These are phyloP conservation scores for Spizaetus ornatus DNA, from an alignment of 2,113 vertebrate species.

Conservation along the genomic window DNA sequence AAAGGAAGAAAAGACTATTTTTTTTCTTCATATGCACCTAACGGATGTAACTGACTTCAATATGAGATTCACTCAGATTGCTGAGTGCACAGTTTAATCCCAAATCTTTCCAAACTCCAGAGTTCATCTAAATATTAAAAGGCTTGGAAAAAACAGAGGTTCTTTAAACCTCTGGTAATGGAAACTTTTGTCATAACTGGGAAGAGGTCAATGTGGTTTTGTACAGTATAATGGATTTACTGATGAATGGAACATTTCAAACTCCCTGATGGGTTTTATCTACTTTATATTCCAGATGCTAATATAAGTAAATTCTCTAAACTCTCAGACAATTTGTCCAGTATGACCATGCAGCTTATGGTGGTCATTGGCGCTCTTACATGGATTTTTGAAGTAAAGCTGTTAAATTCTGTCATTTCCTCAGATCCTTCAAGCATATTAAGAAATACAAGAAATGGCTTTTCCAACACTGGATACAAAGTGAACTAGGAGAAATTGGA, in stretches of 20 bases:
- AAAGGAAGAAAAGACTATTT: background rate
- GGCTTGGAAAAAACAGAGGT: constrained; percentile 5
- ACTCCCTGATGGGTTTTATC: constrained; percentile 41
- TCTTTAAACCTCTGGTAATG: constrained; percentile 50
- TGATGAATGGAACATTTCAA: constrained; percentile 31
- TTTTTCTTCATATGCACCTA: background rate
- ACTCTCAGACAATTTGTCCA: constrained; percentile 39
- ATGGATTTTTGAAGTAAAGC: constrained; percentile 51
- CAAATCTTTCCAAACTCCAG: background rate
- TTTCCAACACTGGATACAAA: background rate
- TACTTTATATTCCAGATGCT: constrained; percentile 60
- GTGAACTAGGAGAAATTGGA: constrained; percentile 35
- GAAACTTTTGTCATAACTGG: constrained; percentile 32
- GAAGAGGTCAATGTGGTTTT: constrained; percentile 27
- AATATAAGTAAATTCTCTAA: constrained; percentile 63
- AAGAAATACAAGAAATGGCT: constrained; percentile 42
- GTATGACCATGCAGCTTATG: background rate
- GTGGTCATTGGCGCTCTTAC: constrained; percentile 12
- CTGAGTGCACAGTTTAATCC: constrained; percentile 18
- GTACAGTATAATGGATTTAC: constrained; percentile 43
- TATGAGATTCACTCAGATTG: background rate
- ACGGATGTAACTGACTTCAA: background rate
- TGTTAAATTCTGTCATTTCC: constrained; percentile 62
- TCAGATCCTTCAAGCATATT: constrained; percentile 34
- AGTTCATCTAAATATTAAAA: constrained; percentile 52